Conservation (phyloP, 2,113 vertebrate species). For the Pelvicachromis taeniatus region DNA sequence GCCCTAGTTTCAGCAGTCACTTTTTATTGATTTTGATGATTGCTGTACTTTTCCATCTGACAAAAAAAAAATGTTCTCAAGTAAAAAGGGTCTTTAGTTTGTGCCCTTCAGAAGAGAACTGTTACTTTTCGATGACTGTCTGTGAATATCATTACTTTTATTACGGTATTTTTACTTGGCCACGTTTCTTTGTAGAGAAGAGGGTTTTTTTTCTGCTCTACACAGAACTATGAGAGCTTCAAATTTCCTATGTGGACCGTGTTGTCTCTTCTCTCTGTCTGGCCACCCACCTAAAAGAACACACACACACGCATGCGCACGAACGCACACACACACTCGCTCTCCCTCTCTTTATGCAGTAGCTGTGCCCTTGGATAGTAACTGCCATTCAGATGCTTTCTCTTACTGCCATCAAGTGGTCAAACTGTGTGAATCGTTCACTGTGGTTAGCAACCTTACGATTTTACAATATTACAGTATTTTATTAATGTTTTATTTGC, state of each 20-base stretch:
- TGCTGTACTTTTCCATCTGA: background rate
- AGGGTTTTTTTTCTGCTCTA: background rate
- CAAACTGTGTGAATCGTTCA: background rate
- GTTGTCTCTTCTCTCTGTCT: background rate
- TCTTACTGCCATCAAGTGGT: constrained; percentile 55
- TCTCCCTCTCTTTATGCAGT: background rate
- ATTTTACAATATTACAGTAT: background rate
- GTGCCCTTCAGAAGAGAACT: background rate
- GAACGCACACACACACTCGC: background rate
- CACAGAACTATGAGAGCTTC: background rate
- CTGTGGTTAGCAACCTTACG: background rate
- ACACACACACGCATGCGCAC: background rate
- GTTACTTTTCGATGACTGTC: background rate
- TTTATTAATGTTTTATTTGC: background rate
- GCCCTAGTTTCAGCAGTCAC: background rate
- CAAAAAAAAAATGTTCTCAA: background rate
- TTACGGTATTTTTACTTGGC: background rate
- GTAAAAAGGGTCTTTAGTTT: background rate
- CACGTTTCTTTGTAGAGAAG: background rate
- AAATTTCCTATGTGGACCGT: background rate
- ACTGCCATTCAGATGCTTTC: background rate
- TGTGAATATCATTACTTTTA: background rate
- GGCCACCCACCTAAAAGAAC: background rate
- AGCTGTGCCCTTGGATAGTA: background rate
- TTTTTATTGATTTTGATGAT: background rate